Conservation (phyloP, 2,113 vertebrate species). For the Myotis davidii region DNA sequence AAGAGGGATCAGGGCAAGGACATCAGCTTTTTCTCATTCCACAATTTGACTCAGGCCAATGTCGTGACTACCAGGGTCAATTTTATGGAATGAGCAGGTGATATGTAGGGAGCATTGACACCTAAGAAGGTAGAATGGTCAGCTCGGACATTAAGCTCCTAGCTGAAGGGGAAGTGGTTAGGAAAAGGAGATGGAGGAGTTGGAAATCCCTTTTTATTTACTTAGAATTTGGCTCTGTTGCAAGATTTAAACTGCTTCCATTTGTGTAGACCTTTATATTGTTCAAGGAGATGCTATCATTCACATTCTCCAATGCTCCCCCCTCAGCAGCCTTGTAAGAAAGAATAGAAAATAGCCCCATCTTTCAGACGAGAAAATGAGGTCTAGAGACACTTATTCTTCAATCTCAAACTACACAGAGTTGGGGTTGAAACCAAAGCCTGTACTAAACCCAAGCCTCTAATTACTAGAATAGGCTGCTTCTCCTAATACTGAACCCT, state of each 20-base stretch:
- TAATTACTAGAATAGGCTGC: background rate
- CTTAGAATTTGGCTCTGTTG: background rate
- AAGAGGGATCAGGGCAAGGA: background rate
- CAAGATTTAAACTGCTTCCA: background rate
- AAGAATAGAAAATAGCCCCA: background rate
- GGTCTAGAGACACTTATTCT: background rate
- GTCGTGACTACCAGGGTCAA: background rate
- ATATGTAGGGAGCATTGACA: background rate
- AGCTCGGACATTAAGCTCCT: background rate
- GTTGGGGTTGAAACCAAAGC: background rate
- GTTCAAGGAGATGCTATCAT: background rate
- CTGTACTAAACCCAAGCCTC: background rate
- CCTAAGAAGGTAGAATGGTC: background rate
- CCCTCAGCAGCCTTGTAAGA: background rate
- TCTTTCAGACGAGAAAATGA: background rate
- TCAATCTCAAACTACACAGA: background rate
- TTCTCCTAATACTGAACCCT: background rate
- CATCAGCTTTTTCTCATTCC: background rate
- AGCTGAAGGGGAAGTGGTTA: background rate
- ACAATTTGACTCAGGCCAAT: background rate
- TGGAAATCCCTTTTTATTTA: background rate
- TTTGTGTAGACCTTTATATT: background rate
- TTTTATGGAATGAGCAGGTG: background rate
- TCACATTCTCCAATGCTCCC: background rate
- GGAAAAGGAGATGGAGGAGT: background rate